These are phyloP conservation scores for Amaurobius ferox DNA, from an alignment of 2,888 invertebrate species.

Conservation along the genomic window DNA sequence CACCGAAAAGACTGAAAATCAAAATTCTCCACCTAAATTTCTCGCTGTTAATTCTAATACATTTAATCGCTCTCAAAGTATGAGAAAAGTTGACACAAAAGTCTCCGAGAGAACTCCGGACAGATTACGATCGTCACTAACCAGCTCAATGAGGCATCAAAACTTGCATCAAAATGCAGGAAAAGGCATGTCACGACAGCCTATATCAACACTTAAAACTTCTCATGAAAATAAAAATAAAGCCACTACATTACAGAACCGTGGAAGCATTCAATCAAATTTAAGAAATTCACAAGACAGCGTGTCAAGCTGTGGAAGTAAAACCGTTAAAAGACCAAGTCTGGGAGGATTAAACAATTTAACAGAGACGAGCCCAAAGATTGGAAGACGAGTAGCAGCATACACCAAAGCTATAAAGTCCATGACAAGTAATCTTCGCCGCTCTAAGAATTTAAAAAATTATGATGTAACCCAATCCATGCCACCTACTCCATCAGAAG, in stretches of 20 bases:
- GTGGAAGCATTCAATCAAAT: background rate
- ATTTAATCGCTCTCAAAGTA: background rate
- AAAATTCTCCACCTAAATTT: background rate
- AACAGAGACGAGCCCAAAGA: constrained; percentile 52
- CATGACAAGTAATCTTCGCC: constrained; percentile 77
- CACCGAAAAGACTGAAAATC: background rate
- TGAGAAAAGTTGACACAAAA: background rate
- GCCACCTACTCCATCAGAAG: constrained; percentile 67
- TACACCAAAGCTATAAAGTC: constrained; percentile 80
- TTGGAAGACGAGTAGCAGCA: constrained; percentile 76
- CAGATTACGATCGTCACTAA: background rate
- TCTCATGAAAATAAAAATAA: background rate
- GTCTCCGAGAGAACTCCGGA: background rate
- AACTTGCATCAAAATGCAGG: background rate
- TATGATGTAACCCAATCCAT: constrained; percentile 67
- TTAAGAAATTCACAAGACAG: constrained; percentile 27
- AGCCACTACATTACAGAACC: background rate
- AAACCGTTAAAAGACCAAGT: constrained; percentile 10
- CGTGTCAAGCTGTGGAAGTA: background rate
- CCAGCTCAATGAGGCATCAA: background rate
- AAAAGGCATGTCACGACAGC: background rate
- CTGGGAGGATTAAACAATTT: constrained; percentile 17
- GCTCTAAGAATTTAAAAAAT: constrained; percentile 66
- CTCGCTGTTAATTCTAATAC: background rate
- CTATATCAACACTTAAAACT: background rate